Evolutionary conservation across 2,888 invertebrate genomes (phyloP).

Genomic region (Metalampra italica): DNA sequence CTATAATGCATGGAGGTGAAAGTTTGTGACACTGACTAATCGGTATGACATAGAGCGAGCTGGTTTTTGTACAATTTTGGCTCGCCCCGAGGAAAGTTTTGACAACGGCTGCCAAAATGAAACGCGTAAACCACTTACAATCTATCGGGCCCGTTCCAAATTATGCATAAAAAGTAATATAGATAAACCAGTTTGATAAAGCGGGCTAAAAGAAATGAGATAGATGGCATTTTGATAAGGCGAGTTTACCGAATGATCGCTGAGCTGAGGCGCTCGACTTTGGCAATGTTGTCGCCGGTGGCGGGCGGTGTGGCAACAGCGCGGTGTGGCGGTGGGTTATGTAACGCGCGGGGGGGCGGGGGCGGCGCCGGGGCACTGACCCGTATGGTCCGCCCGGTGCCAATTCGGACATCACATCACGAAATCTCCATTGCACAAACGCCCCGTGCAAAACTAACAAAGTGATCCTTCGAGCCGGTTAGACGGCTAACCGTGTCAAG

Average conservation of each 20-base stretch:
- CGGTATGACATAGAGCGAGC: slow-evolving; percentile 41
- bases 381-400: slow-evolving; percentile 67
- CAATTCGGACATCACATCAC: slow-evolving; percentile 73
- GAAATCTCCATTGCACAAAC: slow-evolving; percentile 66
- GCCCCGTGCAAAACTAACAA: slow-evolving; percentile 40
- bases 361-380: slow-evolving; percentile 59
- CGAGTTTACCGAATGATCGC: slow-evolving; percentile 45
- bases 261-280: slow-evolving; percentile 49
- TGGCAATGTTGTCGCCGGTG: slow-evolving; percentile 56
- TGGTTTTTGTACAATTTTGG: slow-evolving; percentile 34
- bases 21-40: slow-evolving; percentile 65
- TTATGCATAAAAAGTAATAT: slow-evolving; percentile 13
- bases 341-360: slow-evolving; percentile 46
- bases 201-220: slow-evolving; percentile 5
- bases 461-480: slow-evolving; percentile 30
- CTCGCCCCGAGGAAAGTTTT: slow-evolving; percentile 14
- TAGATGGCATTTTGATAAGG: slow-evolving; percentile 25
- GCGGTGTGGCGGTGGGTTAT: slow-evolving; percentile 47
- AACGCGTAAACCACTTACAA: slow-evolving; percentile 9
- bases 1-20: slow-evolving; percentile 56
- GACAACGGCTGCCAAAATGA: slow-evolving; percentile 12
- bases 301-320: slow-evolving; percentile 54
- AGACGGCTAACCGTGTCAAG: slow-evolving; percentile 46
- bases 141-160: slow-evolving; percentile 7
- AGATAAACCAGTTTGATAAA: slow-evolving; percentile 17